phyloP scores from a whole-genome alignment of 2,888 invertebrate genomes.

The Cheilosia urbana region DNA sequence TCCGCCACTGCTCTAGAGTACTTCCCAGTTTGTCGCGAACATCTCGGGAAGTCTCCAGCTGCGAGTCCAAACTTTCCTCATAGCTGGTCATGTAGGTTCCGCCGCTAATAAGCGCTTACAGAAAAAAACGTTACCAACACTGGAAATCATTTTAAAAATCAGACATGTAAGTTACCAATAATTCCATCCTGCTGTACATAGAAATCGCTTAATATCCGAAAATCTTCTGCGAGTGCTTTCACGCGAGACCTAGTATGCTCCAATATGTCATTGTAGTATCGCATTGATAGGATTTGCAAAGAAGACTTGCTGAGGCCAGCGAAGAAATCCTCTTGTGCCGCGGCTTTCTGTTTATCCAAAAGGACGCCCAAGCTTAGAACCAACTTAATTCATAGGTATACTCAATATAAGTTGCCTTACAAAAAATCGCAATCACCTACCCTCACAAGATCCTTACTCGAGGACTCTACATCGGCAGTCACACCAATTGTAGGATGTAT shows the following conservation, averaged over 20 bases:
- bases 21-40: conserved; percentile 82
- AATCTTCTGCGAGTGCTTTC: conserved; percentile 79
- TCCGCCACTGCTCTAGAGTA: conserved; percentile 83
- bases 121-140: background rate
- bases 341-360: conserved; percentile 81
- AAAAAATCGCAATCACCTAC: conserved; percentile 17
- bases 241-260: conserved; percentile 81
- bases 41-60: conserved; percentile 81
- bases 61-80: conserved; percentile 82
- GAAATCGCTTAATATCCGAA: conserved; percentile 80
- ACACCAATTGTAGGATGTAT: background rate
- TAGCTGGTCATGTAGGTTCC: conserved; percentile 82
- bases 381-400: conserved; percentile 77
- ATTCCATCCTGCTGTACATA: conserved; percentile 83
- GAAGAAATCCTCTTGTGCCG: conserved; percentile 83
- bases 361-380: conserved; percentile 81
- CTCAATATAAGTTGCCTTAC: background rate
- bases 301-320: conserved; percentile 82
- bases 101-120: conserved; percentile 81
- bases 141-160: background rate
- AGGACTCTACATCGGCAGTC: conserved; percentile 30
- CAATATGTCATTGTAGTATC: conserved; percentile 81
- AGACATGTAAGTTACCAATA: conserved; percentile 78
- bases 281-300: conserved; percentile 79
- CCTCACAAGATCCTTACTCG: conserved; percentile 53